Evolutionary conservation across 64 coral and sea anemone genomes (phyloP), one percentile per base, ranked within the genome.

Genomic region (Actinia tenebrosa): DNA sequence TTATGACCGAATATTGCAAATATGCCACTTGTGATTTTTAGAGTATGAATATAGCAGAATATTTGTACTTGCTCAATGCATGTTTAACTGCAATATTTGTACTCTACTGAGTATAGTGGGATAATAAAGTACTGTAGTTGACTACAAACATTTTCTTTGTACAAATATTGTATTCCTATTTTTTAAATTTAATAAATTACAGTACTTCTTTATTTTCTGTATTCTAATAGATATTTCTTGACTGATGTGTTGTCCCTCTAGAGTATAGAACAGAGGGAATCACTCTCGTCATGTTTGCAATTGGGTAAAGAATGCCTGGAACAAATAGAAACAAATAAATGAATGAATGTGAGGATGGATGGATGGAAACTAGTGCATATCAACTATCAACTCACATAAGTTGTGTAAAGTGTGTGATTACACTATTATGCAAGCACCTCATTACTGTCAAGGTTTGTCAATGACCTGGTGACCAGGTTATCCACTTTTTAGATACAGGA

Each of bases 261-360:
- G 77, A 79, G 1, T 5, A 16, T 44, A 45, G 1, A 42, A 37
- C 77, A 79, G 45, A 47, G 45, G 77, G 77, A 10, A 13, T 45
- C 77, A 79, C 45, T 79, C 8, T 16, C 42, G 87, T 95, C 90
- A 95, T 14, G 94, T 88, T 59, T 86, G 87, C 44, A 95, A 45
- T 68, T 91, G 90, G 19, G 64, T 75, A 82, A 92, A 95, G 85
- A 95, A 95, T 5, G 90, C 91, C 94, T 95, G 94, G 13, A 82
- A 82, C 86, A 83, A 66, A 16, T 11, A 58, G 2, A 58, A 58
- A 58, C 56, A 58, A 5, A 16, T 58, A 16, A 58, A 58, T 58
- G 56, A 50, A 50, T 50, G 47, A 50, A 50, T 50, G 47, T 37
- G 1, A 37, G 47, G 47, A 50, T 1, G 47, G 47, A 50, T 50